These are phyloP conservation scores for Phyllostomus discolor DNA, from an alignment of 2,113 vertebrate genomes.

Conservation along the genomic window DNA sequence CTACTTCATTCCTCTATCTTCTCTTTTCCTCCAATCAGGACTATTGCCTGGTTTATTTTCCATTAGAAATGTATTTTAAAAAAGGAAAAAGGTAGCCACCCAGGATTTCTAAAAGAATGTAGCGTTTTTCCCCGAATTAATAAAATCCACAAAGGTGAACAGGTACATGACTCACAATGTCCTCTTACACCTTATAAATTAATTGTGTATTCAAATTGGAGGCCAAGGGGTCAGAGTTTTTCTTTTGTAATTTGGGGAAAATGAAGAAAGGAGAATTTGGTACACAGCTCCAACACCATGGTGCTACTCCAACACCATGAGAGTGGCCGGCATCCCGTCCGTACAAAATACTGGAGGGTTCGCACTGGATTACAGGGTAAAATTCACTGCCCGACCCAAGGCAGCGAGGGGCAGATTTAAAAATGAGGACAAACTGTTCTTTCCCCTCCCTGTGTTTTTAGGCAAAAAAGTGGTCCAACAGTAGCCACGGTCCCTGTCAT, in stretches of 20 bases:
- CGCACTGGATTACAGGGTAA: background rate
- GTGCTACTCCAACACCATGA: background rate
- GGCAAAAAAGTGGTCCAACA: background rate
- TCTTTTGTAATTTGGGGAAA: background rate
- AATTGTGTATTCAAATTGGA: background rate
- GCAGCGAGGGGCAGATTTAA: background rate
- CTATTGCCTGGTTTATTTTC: background rate
- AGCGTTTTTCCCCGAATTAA: background rate
- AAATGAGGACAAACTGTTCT: background rate
- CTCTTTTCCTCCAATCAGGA: background rate
- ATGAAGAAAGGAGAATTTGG: background rate
- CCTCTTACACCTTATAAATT: background rate
- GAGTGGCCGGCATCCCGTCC: background rate
- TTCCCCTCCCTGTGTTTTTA: background rate
- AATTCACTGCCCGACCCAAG: background rate
- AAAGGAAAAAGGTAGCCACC: background rate
- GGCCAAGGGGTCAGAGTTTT: background rate
- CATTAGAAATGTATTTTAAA: background rate
- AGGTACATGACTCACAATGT: background rate
- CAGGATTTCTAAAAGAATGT: background rate
- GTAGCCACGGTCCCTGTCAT: background rate
- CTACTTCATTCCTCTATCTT: background rate
- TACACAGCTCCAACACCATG: background rate
- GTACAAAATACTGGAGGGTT: background rate
- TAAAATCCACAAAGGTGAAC: background rate